Percentiles rank a stretch among this genome's conserved stretches.
Conservation (phyloP, 1,140 invertebrate species). For the Pteromalus puparum region DNA sequence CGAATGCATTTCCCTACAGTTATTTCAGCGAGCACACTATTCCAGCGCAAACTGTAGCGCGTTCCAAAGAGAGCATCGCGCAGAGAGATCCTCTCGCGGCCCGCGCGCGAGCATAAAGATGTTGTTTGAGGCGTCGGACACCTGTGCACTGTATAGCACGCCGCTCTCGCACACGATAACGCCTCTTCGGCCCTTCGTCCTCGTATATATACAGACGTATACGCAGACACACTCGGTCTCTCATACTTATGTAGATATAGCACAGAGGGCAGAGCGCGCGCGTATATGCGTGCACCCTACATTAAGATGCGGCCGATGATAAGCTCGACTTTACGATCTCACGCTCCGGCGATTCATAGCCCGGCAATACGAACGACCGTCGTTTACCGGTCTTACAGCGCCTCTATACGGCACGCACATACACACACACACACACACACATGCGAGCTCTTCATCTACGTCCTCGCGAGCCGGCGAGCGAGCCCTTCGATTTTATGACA, state of each 20-base stretch:
- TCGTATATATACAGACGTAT: slow-evolving; percentile 2
- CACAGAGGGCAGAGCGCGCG: slow-evolving; percentile 52
- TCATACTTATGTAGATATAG: slow-evolving; percentile 39
- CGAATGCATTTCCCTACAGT: too few relatives aligned
- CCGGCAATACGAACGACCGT: slow-evolving; percentile 67
- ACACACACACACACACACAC: neutral
- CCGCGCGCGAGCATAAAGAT: slow-evolving; percentile 61
- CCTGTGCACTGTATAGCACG: slow-evolving; percentile 58
- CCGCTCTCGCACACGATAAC: neutral
- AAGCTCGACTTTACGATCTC: slow-evolving; percentile 74
- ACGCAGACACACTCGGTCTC: slow-evolving; percentile 23
- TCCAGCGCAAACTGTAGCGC: neutral
- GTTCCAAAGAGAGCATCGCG: neutral
- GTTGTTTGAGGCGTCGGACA: slow-evolving; percentile 68
- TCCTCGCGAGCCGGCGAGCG: neutral
- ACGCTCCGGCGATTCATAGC: slow-evolving; percentile 75
- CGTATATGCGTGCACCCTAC: slow-evolving; percentile 68
- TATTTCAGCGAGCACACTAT: too few relatives aligned
- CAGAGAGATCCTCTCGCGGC: neutral
- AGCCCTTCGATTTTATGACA: slow-evolving; percentile 47
- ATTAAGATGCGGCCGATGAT: slow-evolving; percentile 74
- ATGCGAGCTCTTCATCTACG: slow-evolving; percentile 41
- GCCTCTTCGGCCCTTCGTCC: slow-evolving; percentile 8
- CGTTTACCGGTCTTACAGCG: slow-evolving; percentile 69
- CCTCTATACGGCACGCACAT: slow-evolving; percentile 31